phyloP scores from a whole-genome alignment of 2,797 vertebrate genomes.

The Cephalopachus bancanus region DNA sequence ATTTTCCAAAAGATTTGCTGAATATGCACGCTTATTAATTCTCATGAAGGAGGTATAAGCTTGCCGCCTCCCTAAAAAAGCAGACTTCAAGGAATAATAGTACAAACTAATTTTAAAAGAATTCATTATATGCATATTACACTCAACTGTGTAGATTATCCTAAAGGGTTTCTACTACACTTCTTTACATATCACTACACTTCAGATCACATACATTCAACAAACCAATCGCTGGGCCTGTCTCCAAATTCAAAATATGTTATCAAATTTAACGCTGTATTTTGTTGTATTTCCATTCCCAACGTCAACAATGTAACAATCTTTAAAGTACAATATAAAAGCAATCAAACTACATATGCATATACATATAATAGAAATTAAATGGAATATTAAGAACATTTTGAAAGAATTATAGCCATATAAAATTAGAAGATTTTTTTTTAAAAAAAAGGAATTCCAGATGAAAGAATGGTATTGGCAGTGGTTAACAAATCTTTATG shows the following conservation, averaged over 20 bases:
- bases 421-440: background rate
- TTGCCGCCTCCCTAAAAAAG: background rate
- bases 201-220: background rate
- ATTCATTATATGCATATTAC: background rate
- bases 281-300: background rate
- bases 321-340: conserved; percentile 16
- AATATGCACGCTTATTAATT: background rate
- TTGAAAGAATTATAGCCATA: conserved; percentile 40
- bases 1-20: conserved; percentile 30
- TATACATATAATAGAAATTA: conserved; percentile 55
- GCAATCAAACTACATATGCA: background rate
- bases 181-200: background rate
- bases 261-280: background rate
- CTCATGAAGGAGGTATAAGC: background rate
- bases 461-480: background rate
- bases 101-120: background rate
- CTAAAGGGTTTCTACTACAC: background rate
- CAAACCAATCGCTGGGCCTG: background rate
- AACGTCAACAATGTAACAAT: background rate
- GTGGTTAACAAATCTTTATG: background rate
- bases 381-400: background rate
- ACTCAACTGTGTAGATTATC: background rate
- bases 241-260: conserved; percentile 8
- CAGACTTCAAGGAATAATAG: background rate
- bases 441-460: background rate